Evolutionary conservation across 1,140 invertebrate species (phyloP), one percentile per base, ranked within the genome.

Genomic region (Drosophila nigromelanica): DNA sequence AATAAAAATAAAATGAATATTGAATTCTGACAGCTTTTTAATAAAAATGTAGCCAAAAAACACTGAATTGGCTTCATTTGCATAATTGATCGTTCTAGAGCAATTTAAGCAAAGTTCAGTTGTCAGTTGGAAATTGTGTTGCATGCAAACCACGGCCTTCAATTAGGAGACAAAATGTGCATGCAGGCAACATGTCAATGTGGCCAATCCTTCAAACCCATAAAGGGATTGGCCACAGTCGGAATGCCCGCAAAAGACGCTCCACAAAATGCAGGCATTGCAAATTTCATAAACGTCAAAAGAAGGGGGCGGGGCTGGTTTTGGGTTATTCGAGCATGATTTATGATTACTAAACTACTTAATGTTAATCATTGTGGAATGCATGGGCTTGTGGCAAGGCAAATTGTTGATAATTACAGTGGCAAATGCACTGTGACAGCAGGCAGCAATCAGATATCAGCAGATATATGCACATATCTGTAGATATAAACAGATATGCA

Each of bases 291-390:
- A 80, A 76, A 72, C 72, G 56, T 15, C 66, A 56, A 6, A 27
- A 27, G 39, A 14, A 14, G 51, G 48, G 10, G 24, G 37, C 7
- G 14, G 7, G 15, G 30, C 5, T 21, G 8, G 8, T 0, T 33
- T 8, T 8, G 2, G 2, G 2, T 54, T 73, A 37, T 50, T 45
- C 6, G 48, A 61, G 62, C 61, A 70, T 85, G 80, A 85, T 85
- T 80, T 85, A 80, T 73, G 76, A 80, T 73, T 80, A 79, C 64
- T 45, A 79, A 83, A 85, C 80, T 74, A 73, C 77, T 74, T 77
- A 77, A 85, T 86, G 81, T 77, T 85, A 80, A 85, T 85, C 76
- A 85, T 77, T 76, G 54, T 15, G 37, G 47, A 12, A 8, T 50
- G 3, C n/a, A 8, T 8, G 40, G 40, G n/a, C 12, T 45, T 27